These are phyloP conservation scores for Platycercus adscitus DNA, from an alignment of 2,113 vertebrate species.

Conservation along the genomic window DNA sequence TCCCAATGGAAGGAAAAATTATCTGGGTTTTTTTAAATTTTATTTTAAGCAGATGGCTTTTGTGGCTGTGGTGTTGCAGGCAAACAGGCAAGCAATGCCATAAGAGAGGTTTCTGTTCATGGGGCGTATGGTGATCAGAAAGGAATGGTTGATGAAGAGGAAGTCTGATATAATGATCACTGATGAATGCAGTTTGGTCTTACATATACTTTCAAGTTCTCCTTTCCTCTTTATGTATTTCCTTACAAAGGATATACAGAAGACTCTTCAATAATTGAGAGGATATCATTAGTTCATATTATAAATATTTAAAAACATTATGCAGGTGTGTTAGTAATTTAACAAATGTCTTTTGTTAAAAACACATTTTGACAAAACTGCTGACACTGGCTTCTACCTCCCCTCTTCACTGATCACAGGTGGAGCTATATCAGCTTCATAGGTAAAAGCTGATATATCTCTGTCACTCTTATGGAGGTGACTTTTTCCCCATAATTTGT, in stretches of 20 bases:
- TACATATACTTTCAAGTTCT: background rate
- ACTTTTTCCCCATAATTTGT: background rate
- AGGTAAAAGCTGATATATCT: background rate
- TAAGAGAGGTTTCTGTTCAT: background rate
- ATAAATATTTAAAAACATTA: background rate
- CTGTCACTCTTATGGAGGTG: background rate
- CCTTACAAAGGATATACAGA: background rate
- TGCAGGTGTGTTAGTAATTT: background rate
- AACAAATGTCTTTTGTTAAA: background rate
- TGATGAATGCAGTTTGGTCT: background rate
- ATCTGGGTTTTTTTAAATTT: rapidly evolving
- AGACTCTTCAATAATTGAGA: background rate
- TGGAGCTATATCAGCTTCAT: background rate
- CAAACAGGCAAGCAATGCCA: background rate
- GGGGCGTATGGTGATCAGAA: background rate
- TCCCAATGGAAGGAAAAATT: background rate
- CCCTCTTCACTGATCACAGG: background rate
- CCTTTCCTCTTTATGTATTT: background rate
- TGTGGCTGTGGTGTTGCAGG: background rate
- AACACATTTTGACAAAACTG: background rate
- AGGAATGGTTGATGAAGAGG: background rate
- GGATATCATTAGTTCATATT: background rate
- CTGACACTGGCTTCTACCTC: background rate
- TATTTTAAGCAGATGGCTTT: background rate
- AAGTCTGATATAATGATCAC: background rate